phyloP scores from a whole-genome alignment of 2,113 vertebrate species.

The Todiramphus saurophagus region DNA sequence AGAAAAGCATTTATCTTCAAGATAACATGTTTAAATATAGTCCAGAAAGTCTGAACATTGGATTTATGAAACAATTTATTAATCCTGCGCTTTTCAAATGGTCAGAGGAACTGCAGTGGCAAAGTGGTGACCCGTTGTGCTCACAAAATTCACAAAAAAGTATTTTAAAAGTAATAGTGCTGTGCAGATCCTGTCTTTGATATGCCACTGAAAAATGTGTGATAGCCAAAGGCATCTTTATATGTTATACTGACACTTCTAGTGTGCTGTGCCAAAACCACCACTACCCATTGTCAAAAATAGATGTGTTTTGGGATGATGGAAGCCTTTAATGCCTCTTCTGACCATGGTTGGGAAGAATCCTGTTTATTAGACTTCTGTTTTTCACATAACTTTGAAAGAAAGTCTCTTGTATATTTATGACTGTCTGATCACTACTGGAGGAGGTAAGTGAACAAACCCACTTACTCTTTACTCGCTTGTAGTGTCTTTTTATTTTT shows the following conservation, averaged over 20 bases:
- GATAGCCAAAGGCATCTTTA: background rate
- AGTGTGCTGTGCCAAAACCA: background rate
- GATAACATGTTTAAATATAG: background rate
- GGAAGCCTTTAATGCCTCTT: background rate
- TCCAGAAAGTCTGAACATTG: background rate
- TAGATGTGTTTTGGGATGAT: background rate
- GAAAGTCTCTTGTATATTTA: background rate
- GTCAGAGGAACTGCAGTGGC: background rate
- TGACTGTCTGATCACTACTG: background rate
- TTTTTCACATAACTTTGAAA: background rate
- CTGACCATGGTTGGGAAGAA: background rate
- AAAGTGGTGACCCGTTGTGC: background rate
- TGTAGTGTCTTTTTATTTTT: background rate
- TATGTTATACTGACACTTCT: background rate
- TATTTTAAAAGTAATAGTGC: background rate
- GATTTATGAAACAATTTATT: background rate
- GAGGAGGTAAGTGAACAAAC: background rate
- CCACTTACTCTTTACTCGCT: background rate
- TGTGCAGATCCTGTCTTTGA: background rate
- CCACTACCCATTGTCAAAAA: background rate
- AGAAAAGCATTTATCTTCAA: constrained; percentile 36
- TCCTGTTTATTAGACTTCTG: background rate
- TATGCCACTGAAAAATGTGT: background rate
- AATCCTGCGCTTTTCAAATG: background rate
- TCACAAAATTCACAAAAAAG: background rate